Base-by-base conservation (phyloP, 2,797 vertebrate species). In the Loris lydekkerianus region DNA sequence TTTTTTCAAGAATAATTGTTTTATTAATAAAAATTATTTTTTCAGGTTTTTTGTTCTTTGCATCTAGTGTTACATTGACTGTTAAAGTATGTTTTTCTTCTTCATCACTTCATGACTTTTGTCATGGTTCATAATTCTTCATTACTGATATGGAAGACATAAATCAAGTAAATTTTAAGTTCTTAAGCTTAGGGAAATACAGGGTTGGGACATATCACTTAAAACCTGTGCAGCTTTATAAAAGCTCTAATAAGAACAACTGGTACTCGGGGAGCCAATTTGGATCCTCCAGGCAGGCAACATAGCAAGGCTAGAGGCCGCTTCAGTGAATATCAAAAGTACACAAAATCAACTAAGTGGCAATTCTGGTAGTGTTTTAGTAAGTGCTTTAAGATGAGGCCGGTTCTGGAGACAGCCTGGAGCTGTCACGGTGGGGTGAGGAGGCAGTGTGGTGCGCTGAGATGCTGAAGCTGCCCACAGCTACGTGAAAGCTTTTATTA, bases 101-200 rank as follows among this genome's bases (percentile, higher is more conserved):
- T 90, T 78, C 8, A 49, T 89, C 93, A 65, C 7, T 29, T 40
- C 40, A 53, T 80, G 76, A 34, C 5, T 93, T 94, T 81, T 85
- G 23, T 78, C 29, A 43, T 46, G 27, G 70, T 70, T 95, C 37
- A 37, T 78, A 83, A 88, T 81, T 96, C 53, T 75, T 94, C 46
- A 69, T 67, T 43, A 73, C 29, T 61, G n/a, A 65, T 70, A 34
- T 4, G 11, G 72, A 85, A 91, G 37, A 82, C 78, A 46, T 70
- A 63, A 73, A 72, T 95, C 31, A 89, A 93, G 27, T 82, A 90
- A 94, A 18, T 70, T 84, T 70, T 84, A 87, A 65, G 63, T 80
- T 89, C 27, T 93, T 95, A 84, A 77, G 61, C n/a, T 93, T 86
- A 34, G 14, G 13, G 84, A 69, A 87, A 96, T 77, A 80, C 40